Base-by-base conservation (phyloP, 2,797 vertebrate species). In the Champsocephalus esox region DNA sequence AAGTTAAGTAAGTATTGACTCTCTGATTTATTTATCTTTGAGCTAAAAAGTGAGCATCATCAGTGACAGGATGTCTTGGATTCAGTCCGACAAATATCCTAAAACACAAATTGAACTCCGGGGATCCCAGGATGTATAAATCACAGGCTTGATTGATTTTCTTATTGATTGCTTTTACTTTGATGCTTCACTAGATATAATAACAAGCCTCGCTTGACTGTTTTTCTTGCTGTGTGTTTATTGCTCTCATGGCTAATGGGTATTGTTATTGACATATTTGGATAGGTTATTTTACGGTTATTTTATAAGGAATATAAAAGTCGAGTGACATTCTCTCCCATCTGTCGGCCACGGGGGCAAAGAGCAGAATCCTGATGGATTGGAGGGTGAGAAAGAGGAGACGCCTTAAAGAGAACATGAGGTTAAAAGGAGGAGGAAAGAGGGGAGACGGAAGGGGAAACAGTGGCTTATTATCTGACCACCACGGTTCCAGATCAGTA, bases 321-420 rank as follows among this genome's bases (percentile, higher is more conserved):
- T 38, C 51, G 10, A 17, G 49, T 38, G 49, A 54, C 28, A 57
- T 34, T 48, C 9, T 21, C 34, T 12, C 38, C 34, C 10, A 14
- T 10, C 43, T 62, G 73, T 66, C 58, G 77, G 69, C 28, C 43
- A 63, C 59, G 3, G n/a, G 64, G 44, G 41, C 79, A 80, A 67
- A 72, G 51, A 77, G 58, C 72, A 63, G 71, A 77, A 62, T 17
- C 68, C 43, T 83, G 87, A 89, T 85, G 64, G 77, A 91, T 88
- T 76, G 65, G 54, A 57, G 64, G n/a, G 43, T n/a, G 70, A 69
- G 46, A 51, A 62, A 55, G 64, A 64, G 32, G 49, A 68, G 56
- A 73, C 41, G 55, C 78, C 74, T 49, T 0, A 11, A 52, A 75
- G 59, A 70, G 55, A 69, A 79, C 77, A 62, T 19, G 57, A 75